These are phyloP conservation scores for Sebastes vulpes DNA, from an alignment of 2,797 vertebrate species.

Conservation along the genomic window DNA sequence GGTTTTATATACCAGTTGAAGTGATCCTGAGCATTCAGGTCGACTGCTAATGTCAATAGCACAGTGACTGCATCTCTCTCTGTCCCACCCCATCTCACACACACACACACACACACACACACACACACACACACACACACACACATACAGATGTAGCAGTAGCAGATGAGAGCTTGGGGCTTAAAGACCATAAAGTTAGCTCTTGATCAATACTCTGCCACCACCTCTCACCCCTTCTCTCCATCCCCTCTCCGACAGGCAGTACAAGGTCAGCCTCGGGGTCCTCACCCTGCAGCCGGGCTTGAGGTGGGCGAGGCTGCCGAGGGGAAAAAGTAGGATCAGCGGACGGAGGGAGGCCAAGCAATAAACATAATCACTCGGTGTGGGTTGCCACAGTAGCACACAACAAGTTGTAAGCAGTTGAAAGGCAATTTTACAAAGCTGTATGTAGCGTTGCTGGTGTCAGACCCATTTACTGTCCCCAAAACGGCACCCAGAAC, in stretches of 20 bases:
- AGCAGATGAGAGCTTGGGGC: constrained; percentile 17
- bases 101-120: constrained; percentile 6
- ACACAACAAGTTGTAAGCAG: not conserved
- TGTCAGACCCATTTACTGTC: not conserved
- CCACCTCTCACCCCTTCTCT: constrained; percentile 8
- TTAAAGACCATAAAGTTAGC: constrained; percentile 59
- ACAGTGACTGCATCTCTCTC: constrained; percentile 1
- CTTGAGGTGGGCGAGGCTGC: constrained; percentile 1
- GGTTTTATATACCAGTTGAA: constrained; percentile 21
- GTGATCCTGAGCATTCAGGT: constrained; percentile 10
- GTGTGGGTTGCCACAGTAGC: not conserved
- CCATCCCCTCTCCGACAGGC: constrained; percentile 22
- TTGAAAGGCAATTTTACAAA: not conserved
- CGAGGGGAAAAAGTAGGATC: constrained; percentile 7
- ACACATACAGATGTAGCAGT: not conserved
- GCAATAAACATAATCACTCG: constrained; percentile 51
- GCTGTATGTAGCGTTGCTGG: not conserved
- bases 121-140: constrained; percentile 13
- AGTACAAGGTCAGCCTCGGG: constrained; percentile 49
- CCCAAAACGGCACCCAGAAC: not conserved
- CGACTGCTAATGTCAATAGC: not conserved
- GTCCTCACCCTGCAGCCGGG: constrained; percentile 12
- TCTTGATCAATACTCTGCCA: constrained; percentile 46
- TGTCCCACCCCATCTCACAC: not conserved
- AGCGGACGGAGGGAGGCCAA: constrained; percentile 25